Conservation (phyloP, 2,888 invertebrate species). For the Oligia fasciuncula region DNA sequence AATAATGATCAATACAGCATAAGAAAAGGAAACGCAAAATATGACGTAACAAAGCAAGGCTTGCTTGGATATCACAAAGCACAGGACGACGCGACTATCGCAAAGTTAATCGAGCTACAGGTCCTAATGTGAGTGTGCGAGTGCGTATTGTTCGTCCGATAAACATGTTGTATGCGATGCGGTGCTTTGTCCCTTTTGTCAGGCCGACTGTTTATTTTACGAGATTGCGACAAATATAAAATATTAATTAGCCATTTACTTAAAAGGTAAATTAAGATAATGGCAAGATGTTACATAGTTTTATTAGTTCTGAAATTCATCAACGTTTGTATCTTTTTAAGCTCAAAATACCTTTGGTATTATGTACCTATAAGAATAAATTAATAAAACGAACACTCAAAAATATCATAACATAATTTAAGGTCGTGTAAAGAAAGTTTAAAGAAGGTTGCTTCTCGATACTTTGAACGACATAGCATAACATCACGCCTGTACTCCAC, state of each 20-base stretch:
- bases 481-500: not conserved
- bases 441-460: not conserved
- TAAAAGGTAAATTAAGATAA: conserved; percentile 9
- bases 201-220: not conserved
- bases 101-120: not conserved
- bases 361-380: conserved; percentile 14
- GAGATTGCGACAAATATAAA: conserved; percentile 8
- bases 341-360: conserved; percentile 25
- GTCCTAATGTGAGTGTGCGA: not conserved
- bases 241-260: conserved; percentile 3
- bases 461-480: not conserved
- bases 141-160: not conserved
- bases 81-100: not conserved
- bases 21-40: not conserved
- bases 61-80: not conserved
- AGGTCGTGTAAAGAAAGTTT: conserved; percentile 28
- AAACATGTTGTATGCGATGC: not conserved
- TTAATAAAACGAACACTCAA: not conserved
- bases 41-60: not conserved
- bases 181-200: not conserved
- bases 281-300: conserved; percentile 19
- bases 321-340: conserved; percentile 16
- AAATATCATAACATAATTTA: conserved; percentile 12
- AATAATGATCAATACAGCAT: not conserved
- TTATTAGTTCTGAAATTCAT: not conserved